These are phyloP conservation scores for Oceanodroma tethys DNA, from an alignment of 2,113 vertebrate genomes.

Conservation along the genomic window DNA sequence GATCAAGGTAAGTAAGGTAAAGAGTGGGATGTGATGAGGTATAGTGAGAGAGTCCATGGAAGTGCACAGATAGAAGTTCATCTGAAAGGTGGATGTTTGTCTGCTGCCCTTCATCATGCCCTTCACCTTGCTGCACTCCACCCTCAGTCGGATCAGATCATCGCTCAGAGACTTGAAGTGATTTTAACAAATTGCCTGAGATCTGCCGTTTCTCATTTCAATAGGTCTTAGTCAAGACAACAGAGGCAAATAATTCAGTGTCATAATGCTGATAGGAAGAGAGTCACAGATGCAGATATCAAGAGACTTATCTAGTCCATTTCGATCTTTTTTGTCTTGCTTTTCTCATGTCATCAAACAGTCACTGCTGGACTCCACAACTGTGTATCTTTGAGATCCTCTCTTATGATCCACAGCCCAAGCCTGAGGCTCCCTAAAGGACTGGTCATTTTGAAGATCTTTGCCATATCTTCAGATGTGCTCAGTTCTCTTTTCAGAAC, in stretches of 20 bases:
- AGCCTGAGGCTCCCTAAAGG: background rate
- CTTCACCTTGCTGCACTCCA: background rate
- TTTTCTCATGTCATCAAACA: background rate
- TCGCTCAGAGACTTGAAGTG: background rate
- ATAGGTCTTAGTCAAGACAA: background rate
- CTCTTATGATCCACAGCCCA: background rate
- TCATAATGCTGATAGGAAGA: background rate
- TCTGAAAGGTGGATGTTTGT: background rate
- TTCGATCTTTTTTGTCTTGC: conserved; percentile 4
- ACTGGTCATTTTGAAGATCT: background rate
- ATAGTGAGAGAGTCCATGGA: background rate
- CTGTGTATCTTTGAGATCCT: background rate
- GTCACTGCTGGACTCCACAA: background rate
- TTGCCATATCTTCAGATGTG: background rate
- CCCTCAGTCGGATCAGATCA: background rate
- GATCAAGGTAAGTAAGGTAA: background rate
- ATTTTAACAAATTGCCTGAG: conserved; percentile 16
- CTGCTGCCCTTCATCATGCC: background rate
- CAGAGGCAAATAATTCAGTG: conserved; percentile 12
- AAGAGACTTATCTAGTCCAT: conserved; percentile 32
- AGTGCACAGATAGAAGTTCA: background rate
- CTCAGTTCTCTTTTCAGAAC: background rate
- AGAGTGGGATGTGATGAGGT: background rate
- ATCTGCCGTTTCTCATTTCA: conserved; percentile 24
- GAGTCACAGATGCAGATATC: background rate